Base-by-base conservation (phyloP, 2,888 invertebrate genomes). In the Chloromyia formosa region DNA sequence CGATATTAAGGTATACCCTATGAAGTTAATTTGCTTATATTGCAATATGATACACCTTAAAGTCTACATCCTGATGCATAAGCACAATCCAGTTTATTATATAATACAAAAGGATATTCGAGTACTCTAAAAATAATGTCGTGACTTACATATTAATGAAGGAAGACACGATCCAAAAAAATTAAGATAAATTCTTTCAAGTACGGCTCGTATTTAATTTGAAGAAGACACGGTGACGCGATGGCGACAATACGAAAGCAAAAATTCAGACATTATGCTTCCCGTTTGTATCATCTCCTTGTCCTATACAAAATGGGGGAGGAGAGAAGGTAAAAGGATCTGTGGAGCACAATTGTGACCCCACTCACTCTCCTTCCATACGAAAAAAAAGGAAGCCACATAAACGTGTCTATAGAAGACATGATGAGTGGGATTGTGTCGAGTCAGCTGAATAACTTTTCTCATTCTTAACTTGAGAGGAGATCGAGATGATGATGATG, bases 391-490 rank as follows among this genome's bases (percentile, higher is more conserved):
- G 40, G 56, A 71, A 74, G 71, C 74, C 71, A 71, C 60, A 71
- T 42, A 72, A 76, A 74, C 74, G 74, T 76, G 74, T 60, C 40
- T 42, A 66, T 45, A 66, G 45, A 49, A 49, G 58, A 69, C 60
- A 74, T 72, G 74, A 76, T 74, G 74, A 74, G 71, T 66, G 74
- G 74, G 76, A 74, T 76, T 76, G 74, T 76, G 76, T 64, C 54
- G 74, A 76, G 74, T 76, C 76, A 76, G 76, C 76, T 74, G 74
- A 76, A 76, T 76, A 72, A 74, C 74, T 75, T 72, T 71, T 71
- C 71, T 71, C 56, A 66, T 66, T 66, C 45, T 66, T 66, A 16
- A 49, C 66, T 66, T 3, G 56, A 58, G 71, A 58, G 35, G 42
- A 72, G 72, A 40, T 20, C 35, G 27, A 35, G 27, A 35, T 35